Conservation (phyloP, 2,888 invertebrate genomes). For the Orthonevra nobilis region DNA sequence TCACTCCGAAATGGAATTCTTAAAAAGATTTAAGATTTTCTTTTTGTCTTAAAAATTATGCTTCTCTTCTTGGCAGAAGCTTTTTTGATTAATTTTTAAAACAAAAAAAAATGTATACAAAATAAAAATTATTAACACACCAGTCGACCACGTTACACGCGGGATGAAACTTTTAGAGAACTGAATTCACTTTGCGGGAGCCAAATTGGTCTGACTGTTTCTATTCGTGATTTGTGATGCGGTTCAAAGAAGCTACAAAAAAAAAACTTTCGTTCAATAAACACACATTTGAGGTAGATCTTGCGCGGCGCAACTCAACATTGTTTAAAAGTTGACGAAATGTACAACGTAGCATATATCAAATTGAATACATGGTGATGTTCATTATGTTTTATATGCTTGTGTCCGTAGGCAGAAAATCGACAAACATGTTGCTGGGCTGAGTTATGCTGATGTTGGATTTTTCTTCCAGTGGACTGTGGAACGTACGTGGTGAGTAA, state of each 20-base stretch:
- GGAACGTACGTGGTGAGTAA: constrained; percentile 38
- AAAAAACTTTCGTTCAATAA: constrained; percentile 40
- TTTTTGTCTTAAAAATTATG: too few relatives aligned
- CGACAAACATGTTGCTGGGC: constrained; percentile 20
- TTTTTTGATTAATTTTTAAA: too few relatives aligned
- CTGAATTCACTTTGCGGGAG: constrained; percentile 57
- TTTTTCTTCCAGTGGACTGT: neutral
- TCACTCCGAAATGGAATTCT: neutral
- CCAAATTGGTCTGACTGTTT: constrained; percentile 35
- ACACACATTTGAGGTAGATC: constrained; percentile 1
- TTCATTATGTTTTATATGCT: constrained; percentile 2
- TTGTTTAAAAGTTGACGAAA: constrained; percentile 42
- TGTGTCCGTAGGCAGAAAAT: neutral
- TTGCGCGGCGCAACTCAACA: constrained; percentile 9
- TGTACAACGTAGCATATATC: constrained; percentile 43
- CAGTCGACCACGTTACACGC: constrained; percentile 50
- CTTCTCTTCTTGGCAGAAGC: too few relatives aligned
- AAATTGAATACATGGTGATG: constrained; percentile 7
- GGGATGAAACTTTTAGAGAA: constrained; percentile 62
- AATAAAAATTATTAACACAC: constrained; percentile 26
- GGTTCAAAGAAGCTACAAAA: constrained; percentile 26
- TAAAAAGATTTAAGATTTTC: neutral
- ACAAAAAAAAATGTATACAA: constrained; percentile 20
- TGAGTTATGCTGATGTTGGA: constrained; percentile 14
- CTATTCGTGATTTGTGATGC: constrained; percentile 32